Evolutionary conservation across 2,113 vertebrate species (phyloP).

Genomic region (Nerophis ophidion): DNA sequence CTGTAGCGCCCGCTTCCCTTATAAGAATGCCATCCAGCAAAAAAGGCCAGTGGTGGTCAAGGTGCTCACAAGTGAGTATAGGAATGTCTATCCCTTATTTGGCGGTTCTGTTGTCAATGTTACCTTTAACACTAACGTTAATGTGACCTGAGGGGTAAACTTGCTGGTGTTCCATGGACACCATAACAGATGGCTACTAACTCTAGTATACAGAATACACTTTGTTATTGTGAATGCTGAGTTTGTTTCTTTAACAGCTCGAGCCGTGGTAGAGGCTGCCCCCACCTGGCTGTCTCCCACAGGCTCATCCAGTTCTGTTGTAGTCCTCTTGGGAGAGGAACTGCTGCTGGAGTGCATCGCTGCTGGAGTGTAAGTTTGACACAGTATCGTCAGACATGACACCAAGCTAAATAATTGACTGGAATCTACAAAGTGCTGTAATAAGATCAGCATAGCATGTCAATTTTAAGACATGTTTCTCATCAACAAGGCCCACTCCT

Average conservation of each 20-base stretch:
- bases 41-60: conserved; percentile 93
- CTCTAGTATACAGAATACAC: neutral
- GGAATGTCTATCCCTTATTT: neutral
- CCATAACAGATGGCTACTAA: neutral
- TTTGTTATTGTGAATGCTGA: neutral
- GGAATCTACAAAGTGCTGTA: neutral
- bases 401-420: neutral
- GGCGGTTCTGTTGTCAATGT: neutral
- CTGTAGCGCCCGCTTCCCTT: conserved; percentile 91
- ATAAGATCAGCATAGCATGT: neutral
- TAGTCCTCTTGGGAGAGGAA: conserved; percentile 85
- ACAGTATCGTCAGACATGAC: neutral
- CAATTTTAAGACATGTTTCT: conserved; percentile 7
- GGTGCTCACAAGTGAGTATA: conserved; percentile 90
- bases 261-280: conserved; percentile 81
- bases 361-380: conserved; percentile 84
- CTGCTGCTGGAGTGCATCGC: conserved; percentile 92
- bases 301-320: conserved; percentile 80
- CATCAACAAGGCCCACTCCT: conserved; percentile 81
- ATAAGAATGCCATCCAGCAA: conserved; percentile 95
- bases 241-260: conserved; percentile 71
- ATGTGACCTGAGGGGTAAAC: neutral
- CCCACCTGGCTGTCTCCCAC: conserved; percentile 89
- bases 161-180: neutral
- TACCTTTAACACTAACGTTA: too few species aligned